Conservation (phyloP, 1,140 invertebrate genomes). For the Glossosoma conforme region DNA sequence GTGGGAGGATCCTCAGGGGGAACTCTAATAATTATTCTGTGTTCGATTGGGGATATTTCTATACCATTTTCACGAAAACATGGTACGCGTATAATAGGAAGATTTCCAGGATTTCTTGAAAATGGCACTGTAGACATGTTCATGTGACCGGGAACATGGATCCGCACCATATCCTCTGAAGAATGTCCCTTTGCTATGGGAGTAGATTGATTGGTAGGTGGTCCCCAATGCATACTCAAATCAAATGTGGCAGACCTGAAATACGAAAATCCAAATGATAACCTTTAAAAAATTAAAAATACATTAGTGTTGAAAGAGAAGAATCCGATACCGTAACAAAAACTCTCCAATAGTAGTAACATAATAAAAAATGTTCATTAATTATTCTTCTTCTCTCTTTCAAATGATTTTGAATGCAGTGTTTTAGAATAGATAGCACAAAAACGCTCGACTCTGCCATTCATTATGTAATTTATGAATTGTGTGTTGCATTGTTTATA, state of each 20-base stretch:
- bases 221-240: constrained; percentile 44
- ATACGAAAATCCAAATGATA: constrained; percentile 22
- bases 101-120: constrained; percentile 39
- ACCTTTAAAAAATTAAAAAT: background rate
- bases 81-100: constrained; percentile 31
- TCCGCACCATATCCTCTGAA: constrained; percentile 64
- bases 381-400: too few species aligned
- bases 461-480: too few species aligned
- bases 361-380: too few species aligned
- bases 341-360: too few species aligned
- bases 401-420: too few species aligned
- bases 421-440: too few species aligned
- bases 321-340: too few species aligned
- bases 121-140: constrained; percentile 40
- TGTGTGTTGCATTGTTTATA: too few species aligned
- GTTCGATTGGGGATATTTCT: constrained; percentile 48
- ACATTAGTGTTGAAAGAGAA: constrained; percentile 25
- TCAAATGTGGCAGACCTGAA: constrained; percentile 45
- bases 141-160: constrained; percentile 68
- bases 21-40: constrained; percentile 62
- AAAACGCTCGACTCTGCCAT: too few species aligned
- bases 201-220: constrained; percentile 54
- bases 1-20: constrained; percentile 62
- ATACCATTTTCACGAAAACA: constrained; percentile 35
- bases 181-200: constrained; percentile 53